Percentiles rank a stretch among this genome's conserved stretches.
These are phyloP conservation scores for Melanostoma mellinum DNA, from an alignment of 2,888 invertebrate genomes.

Conservation along the genomic window DNA sequence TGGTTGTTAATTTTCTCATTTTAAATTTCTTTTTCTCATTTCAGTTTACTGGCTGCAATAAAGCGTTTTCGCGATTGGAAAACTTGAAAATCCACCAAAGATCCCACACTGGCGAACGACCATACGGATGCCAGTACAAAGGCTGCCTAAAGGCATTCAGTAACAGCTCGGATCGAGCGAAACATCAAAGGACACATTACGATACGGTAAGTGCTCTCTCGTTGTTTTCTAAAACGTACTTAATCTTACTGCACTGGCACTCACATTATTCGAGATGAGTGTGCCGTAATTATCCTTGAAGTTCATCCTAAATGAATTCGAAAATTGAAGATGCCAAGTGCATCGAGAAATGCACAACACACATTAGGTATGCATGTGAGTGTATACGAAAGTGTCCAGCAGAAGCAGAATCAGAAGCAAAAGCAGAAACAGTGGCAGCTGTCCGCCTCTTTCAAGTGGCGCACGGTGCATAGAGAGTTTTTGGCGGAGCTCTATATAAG, in stretches of 20 bases:
- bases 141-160: conserved; percentile 98
- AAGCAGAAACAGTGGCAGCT: conserved; percentile 33
- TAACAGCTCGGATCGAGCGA: conserved; percentile 98
- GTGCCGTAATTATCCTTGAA: conserved; percentile 59
- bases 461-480: conserved; percentile 47
- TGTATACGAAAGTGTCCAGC: conserved; percentile 51
- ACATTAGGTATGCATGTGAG: conserved; percentile 41
- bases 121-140: conserved; percentile 96
- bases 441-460: conserved; percentile 67
- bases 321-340: conserved; percentile 62
- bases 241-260: conserved; percentile 34
- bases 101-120: conserved; percentile 97
- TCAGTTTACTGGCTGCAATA: conserved; percentile 96
- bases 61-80: conserved; percentile 97
- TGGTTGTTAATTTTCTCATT: too few relatives aligned
- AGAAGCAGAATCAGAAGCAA: background rate
- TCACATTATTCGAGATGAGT: conserved; percentile 27
- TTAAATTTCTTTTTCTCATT: conserved; percentile 76
- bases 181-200: conserved; percentile 99
- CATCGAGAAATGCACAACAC: conserved; percentile 1
- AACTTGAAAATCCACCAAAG: conserved; percentile 98
- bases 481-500: conserved; percentile 20
- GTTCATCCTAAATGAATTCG: conserved; percentile 57
- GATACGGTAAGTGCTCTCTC: conserved; percentile 90
- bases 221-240: conserved; percentile 8